A percentile compares a stretch with the other conserved stretches of the same genome.
Conservation (phyloP, 2,888 invertebrate genomes). For the Nomada ferruginata region DNA sequence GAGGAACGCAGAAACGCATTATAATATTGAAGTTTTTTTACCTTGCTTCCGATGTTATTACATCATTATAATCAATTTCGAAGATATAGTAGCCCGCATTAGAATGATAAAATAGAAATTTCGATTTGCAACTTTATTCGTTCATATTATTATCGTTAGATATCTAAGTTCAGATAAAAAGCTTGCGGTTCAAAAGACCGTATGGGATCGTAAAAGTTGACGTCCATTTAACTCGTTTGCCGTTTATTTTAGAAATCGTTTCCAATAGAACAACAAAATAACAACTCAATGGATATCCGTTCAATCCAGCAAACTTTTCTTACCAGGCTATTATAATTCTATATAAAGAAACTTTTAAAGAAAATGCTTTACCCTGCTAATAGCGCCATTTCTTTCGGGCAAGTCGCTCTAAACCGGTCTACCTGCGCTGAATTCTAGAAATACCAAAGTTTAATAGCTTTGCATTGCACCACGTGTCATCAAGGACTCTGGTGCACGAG, state of each 20-base stretch:
- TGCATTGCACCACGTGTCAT: constrained; percentile 45
- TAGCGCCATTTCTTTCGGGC: constrained; percentile 33
- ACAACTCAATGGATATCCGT: not conserved
- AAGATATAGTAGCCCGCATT: no score
- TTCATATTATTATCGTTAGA: no score
- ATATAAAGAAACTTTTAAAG: constrained; percentile 38
- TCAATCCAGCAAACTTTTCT: constrained; percentile 1
- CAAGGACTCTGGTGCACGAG: not conserved
- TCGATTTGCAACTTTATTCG: no score
- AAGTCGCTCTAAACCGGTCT: constrained; percentile 5
- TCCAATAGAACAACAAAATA: not conserved
- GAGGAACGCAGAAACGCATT: no score
- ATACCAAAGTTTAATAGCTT: constrained; percentile 53
- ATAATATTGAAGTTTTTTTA: not conserved
- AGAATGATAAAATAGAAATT: no score
- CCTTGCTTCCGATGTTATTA: not conserved
- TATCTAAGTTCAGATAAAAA: no score
- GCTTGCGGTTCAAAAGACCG: no score
- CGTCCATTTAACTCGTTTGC: not conserved
- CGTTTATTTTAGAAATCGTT: constrained; percentile 3
- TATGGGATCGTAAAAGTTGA: no score
- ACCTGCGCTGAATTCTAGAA: constrained; percentile 27
- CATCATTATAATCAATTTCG: no score
- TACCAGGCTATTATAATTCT: constrained; percentile 32
- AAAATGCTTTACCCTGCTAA: constrained; percentile 50